These are phyloP conservation scores for Drosophila baimaii DNA, from an alignment of 1,140 invertebrate species.

Conservation along the genomic window DNA sequence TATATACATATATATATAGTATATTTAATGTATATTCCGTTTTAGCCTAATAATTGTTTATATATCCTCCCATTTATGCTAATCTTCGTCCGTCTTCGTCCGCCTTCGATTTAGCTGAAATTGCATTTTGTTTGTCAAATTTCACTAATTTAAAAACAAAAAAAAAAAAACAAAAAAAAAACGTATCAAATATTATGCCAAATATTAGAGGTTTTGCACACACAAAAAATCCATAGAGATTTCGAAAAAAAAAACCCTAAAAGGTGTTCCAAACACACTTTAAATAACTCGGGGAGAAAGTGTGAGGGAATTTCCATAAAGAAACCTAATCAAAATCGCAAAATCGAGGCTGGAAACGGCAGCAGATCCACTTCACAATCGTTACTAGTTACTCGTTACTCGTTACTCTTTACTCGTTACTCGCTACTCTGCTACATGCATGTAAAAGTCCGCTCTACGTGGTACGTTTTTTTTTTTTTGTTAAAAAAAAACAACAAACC, in stretches of 20 bases:
- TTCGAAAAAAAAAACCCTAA: neutral
- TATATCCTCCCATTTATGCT: constrained; percentile 31
- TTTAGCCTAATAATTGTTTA: constrained; percentile 44
- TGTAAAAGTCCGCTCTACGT: constrained; percentile 29
- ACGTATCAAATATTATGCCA: neutral
- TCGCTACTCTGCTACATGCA: neutral
- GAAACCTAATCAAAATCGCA: constrained; percentile 2
- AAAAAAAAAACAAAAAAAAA: neutral
- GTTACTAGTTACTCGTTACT: neutral
- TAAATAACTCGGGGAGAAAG: neutral
- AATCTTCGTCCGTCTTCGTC: neutral
- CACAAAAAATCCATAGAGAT: neutral
- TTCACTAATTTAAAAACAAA: neutral
- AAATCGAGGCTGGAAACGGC: constrained; percentile 17
- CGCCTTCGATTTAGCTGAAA: constrained; percentile 13
- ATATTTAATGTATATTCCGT: constrained; percentile 41
- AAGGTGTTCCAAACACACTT: neutral
- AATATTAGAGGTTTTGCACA: neutral
- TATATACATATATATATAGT: constrained; percentile 25
- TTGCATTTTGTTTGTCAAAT: constrained; percentile 8
- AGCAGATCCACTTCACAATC: constrained; percentile 9
- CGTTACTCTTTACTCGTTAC: constrained; percentile 1
- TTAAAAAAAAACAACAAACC: constrained; percentile 47
- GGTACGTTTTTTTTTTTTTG: constrained; percentile 11
- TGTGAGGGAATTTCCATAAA: neutral